phyloP scores from a whole-genome alignment of 2,113 vertebrate species.

The Ictalurus furcatus region DNA sequence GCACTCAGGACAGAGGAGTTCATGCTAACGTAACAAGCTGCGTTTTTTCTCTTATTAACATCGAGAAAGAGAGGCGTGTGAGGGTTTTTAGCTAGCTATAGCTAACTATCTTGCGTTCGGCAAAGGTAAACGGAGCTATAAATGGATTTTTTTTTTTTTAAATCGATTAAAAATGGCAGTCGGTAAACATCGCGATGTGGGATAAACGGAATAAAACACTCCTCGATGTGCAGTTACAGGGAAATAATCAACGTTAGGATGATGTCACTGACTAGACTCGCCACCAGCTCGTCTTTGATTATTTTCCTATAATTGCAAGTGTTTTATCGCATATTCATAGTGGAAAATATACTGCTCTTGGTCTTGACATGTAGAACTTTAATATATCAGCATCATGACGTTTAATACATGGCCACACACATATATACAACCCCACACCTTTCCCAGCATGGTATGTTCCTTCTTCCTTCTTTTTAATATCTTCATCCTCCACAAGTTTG shows the following conservation, averaged over 20 bases:
- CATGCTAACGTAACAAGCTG: not conserved
- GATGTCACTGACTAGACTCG: not conserved
- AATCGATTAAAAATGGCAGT: not conserved
- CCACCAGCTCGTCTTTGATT: not conserved
- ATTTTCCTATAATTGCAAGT: not conserved
- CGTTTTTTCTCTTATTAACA: not conserved
- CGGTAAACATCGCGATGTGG: not conserved
- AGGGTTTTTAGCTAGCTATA: not conserved
- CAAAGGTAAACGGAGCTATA: not conserved
- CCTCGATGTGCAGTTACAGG: not conserved
- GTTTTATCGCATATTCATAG: not conserved
- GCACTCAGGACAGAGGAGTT: not conserved
- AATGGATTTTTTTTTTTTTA: not conserved
- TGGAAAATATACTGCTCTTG: not conserved
- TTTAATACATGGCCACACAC: not conserved
- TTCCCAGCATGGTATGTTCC: conserved; percentile 1
- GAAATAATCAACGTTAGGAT: not conserved
- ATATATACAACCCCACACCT: not conserved
- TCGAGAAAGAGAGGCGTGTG: not conserved
- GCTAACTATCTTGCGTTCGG: not conserved
- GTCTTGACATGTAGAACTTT: not conserved
- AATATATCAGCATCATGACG: not conserved
- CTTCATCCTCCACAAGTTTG: conserved; percentile 38
- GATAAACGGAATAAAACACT: not conserved
- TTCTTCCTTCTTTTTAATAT: conserved; percentile 22